phyloP scores from a whole-genome alignment of 1,140 invertebrate genomes.

The Asbolus verrucosus region DNA sequence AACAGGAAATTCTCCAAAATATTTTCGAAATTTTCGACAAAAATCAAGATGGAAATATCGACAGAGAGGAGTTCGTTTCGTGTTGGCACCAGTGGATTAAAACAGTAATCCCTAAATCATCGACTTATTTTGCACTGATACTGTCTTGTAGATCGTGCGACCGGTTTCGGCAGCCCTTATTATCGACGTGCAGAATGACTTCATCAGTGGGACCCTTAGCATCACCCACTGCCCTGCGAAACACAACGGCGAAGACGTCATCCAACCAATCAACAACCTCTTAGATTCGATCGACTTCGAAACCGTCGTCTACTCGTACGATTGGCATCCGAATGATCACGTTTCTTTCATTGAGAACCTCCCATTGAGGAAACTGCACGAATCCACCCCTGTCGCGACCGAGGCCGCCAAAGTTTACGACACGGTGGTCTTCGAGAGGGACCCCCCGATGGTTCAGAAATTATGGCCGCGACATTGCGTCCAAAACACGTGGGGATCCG shows the following conservation, averaged over 20 bases:
- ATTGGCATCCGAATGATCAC: constrained; percentile 87
- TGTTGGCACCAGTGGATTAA: constrained; percentile 67
- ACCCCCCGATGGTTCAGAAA: constrained; percentile 71
- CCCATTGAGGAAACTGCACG: constrained; percentile 67
- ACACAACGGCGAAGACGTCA: constrained; percentile 74
- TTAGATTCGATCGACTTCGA: constrained; percentile 75
- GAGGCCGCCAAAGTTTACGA: constrained; percentile 76
- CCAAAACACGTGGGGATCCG: constrained; percentile 78
- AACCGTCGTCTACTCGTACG: constrained; percentile 79
- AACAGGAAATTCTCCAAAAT: constrained; percentile 66
- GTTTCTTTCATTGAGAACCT: constrained; percentile 83
- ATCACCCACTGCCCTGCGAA: constrained; percentile 75
- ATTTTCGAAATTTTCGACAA: constrained; percentile 71
- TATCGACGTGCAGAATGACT: constrained; percentile 89
- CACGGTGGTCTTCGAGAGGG: constrained; percentile 76
- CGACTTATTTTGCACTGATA: background rate
- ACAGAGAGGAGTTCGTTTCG: constrained; percentile 69
- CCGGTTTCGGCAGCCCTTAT: constrained; percentile 77
- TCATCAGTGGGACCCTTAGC: constrained; percentile 80
- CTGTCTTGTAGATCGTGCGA: constrained; percentile 54
- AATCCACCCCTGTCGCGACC: constrained; percentile 64
- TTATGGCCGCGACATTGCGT: constrained; percentile 87
- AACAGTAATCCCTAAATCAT: constrained; percentile 60
- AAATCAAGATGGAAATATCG: constrained; percentile 70
- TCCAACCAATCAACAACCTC: constrained; percentile 79